Evolutionary conservation across 1,140 invertebrate species (phyloP), one percentile per base, ranked within the genome.

Genomic region (Carposina sasakii): DNA sequence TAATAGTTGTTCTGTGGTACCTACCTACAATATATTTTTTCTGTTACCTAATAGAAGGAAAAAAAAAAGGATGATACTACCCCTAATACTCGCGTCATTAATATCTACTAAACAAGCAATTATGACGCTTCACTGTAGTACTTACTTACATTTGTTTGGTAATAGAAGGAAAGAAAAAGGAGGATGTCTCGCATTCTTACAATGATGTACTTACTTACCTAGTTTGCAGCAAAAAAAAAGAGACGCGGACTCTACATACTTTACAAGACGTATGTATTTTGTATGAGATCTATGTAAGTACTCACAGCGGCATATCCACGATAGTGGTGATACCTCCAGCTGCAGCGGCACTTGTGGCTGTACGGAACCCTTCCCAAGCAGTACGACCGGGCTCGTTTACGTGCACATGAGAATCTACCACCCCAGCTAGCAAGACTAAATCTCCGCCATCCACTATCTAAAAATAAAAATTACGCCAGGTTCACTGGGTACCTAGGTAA

Each of bases 351-450:
- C 76, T 84, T 6, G 91, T 93, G 9, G 91, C 92, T 1, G 90
- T 88, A 1, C 71, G 74, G 78, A 90, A 93, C 3, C 91, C 91
- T 76, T 94, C 91, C 90, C 90, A 92, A 9, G 89, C 87, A 0
- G 88, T 90, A 13, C 90, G 81, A 0, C 95, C 95, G 1, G 95
- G 95, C 74, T 96, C 95, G 57, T 96, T 91, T 3, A 96, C 88
- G 66, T 97, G 94, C 0, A 96, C 94, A 70, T 97, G 95, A 0
- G 94, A 89, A 81, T 97, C 95, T 30, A 97, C 93, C 1, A 97
- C 79, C 15, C 93, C 96, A 9, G 95, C 90, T 85, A 97, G 90
- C 15, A 93, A 48, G 2, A 91, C 81, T 31, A 83, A 54, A 30
- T 88, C 76, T 1, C 89, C 90, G 40, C 88, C 90, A 72, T 92